A percentile compares a stretch with the other conserved stretches of the same genome.
These are phyloP conservation scores for Polypterus senegalus DNA, from an alignment of 2,113 vertebrate genomes.

Conservation along the genomic window DNA sequence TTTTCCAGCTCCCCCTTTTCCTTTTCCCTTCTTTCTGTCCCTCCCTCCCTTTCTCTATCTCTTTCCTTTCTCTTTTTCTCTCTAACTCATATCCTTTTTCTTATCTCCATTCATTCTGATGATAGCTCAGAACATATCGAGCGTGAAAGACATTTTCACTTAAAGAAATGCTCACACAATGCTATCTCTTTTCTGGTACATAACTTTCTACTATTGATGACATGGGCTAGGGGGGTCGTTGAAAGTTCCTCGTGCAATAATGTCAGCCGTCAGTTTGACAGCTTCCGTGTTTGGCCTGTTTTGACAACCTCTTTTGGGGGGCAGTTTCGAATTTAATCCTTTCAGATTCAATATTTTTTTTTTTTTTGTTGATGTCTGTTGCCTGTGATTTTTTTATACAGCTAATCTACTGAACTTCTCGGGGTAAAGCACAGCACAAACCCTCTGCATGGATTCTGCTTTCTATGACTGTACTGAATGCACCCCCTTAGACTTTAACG, in stretches of 20 bases:
- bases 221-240: neutral
- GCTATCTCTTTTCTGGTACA: neutral
- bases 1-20: neutral
- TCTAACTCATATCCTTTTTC: neutral
- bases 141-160: conserved; percentile 13
- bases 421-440: too few relatives aligned
- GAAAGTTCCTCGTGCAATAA: conserved; percentile 13
- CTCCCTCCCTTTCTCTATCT: neutral
- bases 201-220: conserved; percentile 4
- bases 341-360: too few relatives aligned
- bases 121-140: conserved; percentile 12
- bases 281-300: conserved; percentile 7
- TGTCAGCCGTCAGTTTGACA: conserved; percentile 3
- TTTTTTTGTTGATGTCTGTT: too few relatives aligned
- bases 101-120: neutral
- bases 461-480: too few relatives aligned
- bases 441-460: too few relatives aligned
- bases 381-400: too few relatives aligned
- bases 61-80: too few relatives aligned
- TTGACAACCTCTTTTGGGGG: conserved; percentile 8
- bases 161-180: conserved; percentile 18
- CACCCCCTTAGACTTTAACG: too few relatives aligned
- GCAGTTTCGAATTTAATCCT: too few relatives aligned
- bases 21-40: neutral
- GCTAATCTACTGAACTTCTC: too few relatives aligned